These are phyloP conservation scores for Tringa solitaria DNA, from an alignment of 2,113 vertebrate species.

Conservation along the genomic window DNA sequence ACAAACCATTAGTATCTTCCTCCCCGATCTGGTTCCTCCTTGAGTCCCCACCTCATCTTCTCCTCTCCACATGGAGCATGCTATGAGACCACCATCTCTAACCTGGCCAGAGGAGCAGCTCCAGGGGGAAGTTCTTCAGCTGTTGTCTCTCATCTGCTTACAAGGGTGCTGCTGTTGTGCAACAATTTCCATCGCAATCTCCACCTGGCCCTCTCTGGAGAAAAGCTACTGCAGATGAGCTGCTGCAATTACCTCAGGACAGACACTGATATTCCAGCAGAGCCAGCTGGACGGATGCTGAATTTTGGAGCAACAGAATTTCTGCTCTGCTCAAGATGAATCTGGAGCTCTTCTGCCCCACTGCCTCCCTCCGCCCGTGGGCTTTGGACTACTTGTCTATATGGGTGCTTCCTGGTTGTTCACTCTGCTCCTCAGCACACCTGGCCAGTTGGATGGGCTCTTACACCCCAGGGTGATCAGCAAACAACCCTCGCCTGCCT, in stretches of 20 bases:
- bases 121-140: neutral
- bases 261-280: rapidly evolving
- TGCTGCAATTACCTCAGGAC: neutral
- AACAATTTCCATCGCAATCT: neutral
- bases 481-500: rapidly evolving
- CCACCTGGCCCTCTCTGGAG: neutral
- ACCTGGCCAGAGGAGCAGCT: neutral
- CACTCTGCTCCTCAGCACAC: neutral
- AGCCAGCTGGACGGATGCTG: rapidly evolving
- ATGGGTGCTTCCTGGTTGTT: neutral
- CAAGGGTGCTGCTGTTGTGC: neutral
- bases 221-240: neutral
- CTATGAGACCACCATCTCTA: neutral
- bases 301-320: neutral
- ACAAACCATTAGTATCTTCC: neutral
- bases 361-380: neutral
- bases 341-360: neutral
- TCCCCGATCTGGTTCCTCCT: neutral
- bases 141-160: rapidly evolving
- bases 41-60: neutral
- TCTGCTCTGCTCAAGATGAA: neutral
- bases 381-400: neutral
- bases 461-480: neutral
- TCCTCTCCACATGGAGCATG: neutral
- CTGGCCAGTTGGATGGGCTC: neutral